Conservation (phyloP, 1,140 invertebrate species). For the Brachionus angularis region DNA sequence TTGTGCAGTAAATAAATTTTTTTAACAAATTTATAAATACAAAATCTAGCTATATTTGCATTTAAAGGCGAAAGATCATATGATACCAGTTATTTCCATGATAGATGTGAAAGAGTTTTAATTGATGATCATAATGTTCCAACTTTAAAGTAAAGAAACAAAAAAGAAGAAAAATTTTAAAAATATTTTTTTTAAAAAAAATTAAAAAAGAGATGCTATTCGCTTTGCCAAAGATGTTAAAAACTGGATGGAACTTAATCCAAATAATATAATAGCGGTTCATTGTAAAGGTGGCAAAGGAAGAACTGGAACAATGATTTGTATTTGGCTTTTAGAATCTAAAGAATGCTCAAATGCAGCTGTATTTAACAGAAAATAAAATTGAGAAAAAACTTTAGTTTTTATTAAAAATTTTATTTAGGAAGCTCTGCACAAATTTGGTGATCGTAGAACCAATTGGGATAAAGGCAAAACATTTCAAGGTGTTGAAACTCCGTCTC, state of each 20-base stretch:
- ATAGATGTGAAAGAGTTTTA: constrained; percentile 60
- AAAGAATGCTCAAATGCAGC: constrained; percentile 44
- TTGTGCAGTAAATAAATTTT: constrained; percentile 60
- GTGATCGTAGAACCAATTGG: constrained; percentile 61
- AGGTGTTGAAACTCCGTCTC: constrained; percentile 62
- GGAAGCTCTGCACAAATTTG: constrained; percentile 62
- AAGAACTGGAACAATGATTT: constrained; percentile 64
- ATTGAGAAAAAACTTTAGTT: too few species aligned
- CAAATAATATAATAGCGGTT: constrained; percentile 63
- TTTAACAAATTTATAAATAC: constrained; percentile 21
- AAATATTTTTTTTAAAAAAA: constrained; percentile 46
- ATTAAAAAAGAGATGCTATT: constrained; percentile 62
- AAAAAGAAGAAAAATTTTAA: too few species aligned
- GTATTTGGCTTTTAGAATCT: constrained; percentile 61
- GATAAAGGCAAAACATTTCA: constrained; percentile 61
- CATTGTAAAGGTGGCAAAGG: constrained; percentile 68
- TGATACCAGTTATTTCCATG: constrained; percentile 62
- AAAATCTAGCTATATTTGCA: constrained; percentile 2
- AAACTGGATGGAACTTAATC: constrained; percentile 60
- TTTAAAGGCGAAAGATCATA: constrained; percentile 62
- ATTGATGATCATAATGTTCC: constrained; percentile 68
- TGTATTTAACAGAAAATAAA: constrained; percentile 2
- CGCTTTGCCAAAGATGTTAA: constrained; percentile 60
- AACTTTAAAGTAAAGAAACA: constrained; percentile 60
- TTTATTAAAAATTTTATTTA: constrained; percentile 47